Base-by-base conservation (phyloP, 2,888 invertebrate genomes). In the Choristoneura rosaceana region DNA sequence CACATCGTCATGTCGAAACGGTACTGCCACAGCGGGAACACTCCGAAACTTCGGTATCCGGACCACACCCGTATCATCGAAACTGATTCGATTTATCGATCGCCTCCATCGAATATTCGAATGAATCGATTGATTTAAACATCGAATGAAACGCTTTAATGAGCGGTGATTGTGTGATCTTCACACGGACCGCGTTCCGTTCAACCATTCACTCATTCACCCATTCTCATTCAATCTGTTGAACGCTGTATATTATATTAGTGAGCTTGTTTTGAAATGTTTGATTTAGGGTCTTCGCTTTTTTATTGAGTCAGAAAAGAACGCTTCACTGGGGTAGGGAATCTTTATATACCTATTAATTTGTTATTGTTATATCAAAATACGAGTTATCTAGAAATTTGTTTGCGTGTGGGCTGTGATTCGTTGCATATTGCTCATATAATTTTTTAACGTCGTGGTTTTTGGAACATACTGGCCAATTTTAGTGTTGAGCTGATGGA, bases 61-160 rank as follows among this genome's bases (percentile, higher is more conserved):
- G 84, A 84, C 84, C 84, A 80, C 84, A 84, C 84, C 76, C 78
- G 76, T 70, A 75, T 71, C 75, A 66, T 69, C 52, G 71, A 64
- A 58, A 70, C 67, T 68, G 69, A 74, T 71, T 60, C 73, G 74
- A 79, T 78, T 76, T 74, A 80, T 77, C 78, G 76, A 74, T 74
- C 67, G 74, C 63, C 61, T 74, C 73, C 69, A 68, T 76, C 70
- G 73, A 74, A 73, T 74, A 70, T 76, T 74, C 80, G 77, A 75
- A 77, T 80, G 78, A 80, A 82, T 83, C 83, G 78, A 84, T 83
- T 84, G 82, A 86, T 86, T 84, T 82, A 85, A 82, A 82, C 68
- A 33, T 61, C 60, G 67, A 70, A 66, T 70, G 74, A 61, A 73
- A 73, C 73, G 66, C 64, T 67, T 70, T 74, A 74, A 74, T 70